Conservation (phyloP, 2,113 vertebrate genomes). For the Myodes glareolus region DNA sequence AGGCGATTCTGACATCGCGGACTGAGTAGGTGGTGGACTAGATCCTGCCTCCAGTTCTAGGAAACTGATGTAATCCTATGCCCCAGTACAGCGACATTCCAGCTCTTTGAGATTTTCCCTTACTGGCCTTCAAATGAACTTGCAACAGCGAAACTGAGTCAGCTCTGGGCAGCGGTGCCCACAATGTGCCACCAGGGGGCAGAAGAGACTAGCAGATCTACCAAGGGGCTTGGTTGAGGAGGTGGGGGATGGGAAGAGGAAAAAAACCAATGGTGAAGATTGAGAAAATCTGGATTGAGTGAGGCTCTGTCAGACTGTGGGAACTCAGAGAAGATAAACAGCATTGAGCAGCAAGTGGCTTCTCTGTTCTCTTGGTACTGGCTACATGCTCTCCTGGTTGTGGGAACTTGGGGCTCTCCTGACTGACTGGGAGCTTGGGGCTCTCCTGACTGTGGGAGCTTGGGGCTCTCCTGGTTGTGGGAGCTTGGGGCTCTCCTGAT, state of each 20-base stretch:
- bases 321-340: not conserved
- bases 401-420: not conserved
- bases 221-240: not conserved
- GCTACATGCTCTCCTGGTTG: not conserved
- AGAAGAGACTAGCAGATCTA: slow-evolving; percentile 29
- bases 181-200: slow-evolving; percentile 52
- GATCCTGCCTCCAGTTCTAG: not conserved
- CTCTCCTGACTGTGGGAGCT: not conserved
- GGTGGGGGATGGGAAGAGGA: fast-evolving
- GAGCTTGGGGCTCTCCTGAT: slow-evolving; percentile 8
- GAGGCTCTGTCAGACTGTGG: not conserved
- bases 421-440: not conserved
- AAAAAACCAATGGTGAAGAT: not conserved
- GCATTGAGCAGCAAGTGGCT: not conserved
- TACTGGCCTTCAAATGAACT: not conserved
- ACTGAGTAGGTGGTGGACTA: not conserved
- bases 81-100: not conserved
- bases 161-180: not conserved
- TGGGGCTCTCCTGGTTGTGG: slow-evolving; percentile 32
- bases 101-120: slow-evolving; percentile 16
- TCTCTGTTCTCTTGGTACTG: not conserved
- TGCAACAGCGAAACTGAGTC: not conserved
- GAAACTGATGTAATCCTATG: not conserved
- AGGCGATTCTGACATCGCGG: not conserved
- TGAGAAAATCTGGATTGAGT: not conserved